phyloP scores from a whole-genome alignment of 2,113 vertebrate genomes.

The Sander vitreus region DNA sequence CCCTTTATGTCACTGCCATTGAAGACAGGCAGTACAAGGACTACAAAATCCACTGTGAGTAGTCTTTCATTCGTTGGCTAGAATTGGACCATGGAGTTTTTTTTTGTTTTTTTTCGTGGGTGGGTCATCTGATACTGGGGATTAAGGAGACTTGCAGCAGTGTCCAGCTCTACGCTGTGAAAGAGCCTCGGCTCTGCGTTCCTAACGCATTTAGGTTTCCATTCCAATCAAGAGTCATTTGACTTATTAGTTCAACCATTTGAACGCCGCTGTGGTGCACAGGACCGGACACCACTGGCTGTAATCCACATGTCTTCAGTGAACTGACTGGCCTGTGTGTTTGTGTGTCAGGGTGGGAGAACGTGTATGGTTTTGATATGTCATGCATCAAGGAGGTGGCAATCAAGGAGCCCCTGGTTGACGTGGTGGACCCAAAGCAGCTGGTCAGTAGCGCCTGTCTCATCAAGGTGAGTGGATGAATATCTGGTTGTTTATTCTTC shows the following conservation, averaged over 20 bases:
- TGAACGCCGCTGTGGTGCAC: not conserved
- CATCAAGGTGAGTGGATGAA: constrained; percentile 86
- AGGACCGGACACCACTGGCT: not conserved
- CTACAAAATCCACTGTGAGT: constrained; percentile 96
- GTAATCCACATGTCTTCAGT: not conserved
- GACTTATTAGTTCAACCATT: not conserved
- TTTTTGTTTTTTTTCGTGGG: not conserved
- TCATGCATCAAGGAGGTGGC: constrained; percentile 95
- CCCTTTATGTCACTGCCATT: constrained; percentile 92
- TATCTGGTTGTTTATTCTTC: not conserved
- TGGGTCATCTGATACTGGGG: not conserved
- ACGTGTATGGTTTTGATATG: constrained; percentile 95
- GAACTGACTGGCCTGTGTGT: not conserved
- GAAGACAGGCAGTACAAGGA: constrained; percentile 96
- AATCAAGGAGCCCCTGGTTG: constrained; percentile 93
- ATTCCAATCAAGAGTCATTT: not conserved
- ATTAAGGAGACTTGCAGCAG: not conserved
- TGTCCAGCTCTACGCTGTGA: not conserved
- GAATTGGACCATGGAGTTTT: not conserved
- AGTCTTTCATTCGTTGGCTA: not conserved
- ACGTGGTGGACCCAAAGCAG: constrained; percentile 95
- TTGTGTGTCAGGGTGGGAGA: constrained; percentile 91
- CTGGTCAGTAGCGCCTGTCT: constrained; percentile 93
- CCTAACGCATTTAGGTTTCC: not conserved
- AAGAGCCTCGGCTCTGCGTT: not conserved